Percentiles rank a stretch among this genome's conserved stretches.
Conservation (phyloP, 2,888 invertebrate species). For the Molorchus minor region DNA sequence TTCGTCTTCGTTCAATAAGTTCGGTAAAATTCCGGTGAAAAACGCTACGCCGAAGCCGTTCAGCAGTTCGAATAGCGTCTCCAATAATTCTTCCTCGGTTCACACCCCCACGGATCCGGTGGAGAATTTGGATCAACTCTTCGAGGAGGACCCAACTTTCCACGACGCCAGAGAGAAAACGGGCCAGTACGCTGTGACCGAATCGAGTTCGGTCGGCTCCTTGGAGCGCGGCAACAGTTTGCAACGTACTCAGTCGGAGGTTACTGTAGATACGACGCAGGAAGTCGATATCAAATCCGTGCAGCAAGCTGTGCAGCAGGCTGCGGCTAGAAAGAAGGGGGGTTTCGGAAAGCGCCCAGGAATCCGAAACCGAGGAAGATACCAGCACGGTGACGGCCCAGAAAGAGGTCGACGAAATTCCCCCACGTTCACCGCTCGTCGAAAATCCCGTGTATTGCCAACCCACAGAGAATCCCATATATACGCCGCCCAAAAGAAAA, state of each 20-base stretch:
- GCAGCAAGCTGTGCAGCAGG: slow-evolving; percentile 48
- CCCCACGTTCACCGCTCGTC: slow-evolving; percentile 41
- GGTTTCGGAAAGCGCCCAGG: slow-evolving; percentile 34
- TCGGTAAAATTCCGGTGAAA: slow-evolving; percentile 52
- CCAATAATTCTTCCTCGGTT: slow-evolving; percentile 55
- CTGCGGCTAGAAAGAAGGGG: slow-evolving; percentile 45
- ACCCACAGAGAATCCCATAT: slow-evolving; percentile 30
- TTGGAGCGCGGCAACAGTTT: slow-evolving; percentile 28
- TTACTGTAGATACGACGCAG: slow-evolving; percentile 39
- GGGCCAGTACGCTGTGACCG: slow-evolving; percentile 19
- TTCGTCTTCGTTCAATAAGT: slow-evolving; percentile 45
- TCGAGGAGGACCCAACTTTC: slow-evolving; percentile 53
- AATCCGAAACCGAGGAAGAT: slow-evolving; percentile 52
- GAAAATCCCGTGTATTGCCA: slow-evolving; percentile 56
- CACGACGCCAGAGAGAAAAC: slow-evolving; percentile 27
- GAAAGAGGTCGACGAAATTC: slow-evolving; percentile 32
- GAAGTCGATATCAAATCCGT: slow-evolving; percentile 42
- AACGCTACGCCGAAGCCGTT: slow-evolving; percentile 62
- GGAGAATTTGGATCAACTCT: slow-evolving; percentile 53
- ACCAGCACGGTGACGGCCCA: slow-evolving; percentile 47
- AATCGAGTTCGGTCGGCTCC: slow-evolving; percentile 19
- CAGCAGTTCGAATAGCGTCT: slow-evolving; percentile 51
- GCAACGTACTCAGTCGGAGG: slow-evolving; percentile 28
- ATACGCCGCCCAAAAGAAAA: background rate
- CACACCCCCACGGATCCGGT: slow-evolving; percentile 61